These are phyloP conservation scores for Clarias fuscus DNA, from an alignment of 2,797 vertebrate genomes.

Conservation along the genomic window DNA sequence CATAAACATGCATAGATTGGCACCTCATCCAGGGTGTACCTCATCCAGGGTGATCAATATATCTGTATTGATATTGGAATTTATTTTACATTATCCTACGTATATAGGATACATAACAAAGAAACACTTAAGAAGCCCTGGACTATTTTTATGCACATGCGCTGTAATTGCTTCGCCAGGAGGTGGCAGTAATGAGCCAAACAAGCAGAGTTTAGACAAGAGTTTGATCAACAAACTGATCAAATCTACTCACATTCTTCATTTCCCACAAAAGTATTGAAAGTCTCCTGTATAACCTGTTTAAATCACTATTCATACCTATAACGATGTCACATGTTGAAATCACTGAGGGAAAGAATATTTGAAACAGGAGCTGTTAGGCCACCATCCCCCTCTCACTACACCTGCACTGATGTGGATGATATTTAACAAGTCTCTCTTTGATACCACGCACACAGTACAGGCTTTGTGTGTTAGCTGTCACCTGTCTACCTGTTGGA, in stretches of 20 bases:
- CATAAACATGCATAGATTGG: too few species aligned
- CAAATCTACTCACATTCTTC: background rate
- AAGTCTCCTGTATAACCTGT: background rate
- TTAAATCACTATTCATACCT: background rate
- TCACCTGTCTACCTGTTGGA: slow-evolving; percentile 48
- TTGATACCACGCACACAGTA: slow-evolving; percentile 76
- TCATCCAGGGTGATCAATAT: too few species aligned
- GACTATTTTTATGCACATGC: background rate
- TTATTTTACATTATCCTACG: background rate
- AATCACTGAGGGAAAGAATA: background rate
- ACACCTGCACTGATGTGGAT: slow-evolving; percentile 76
- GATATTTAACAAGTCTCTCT: slow-evolving; percentile 77
- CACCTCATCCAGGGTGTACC: too few species aligned
- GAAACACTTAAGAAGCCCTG: background rate
- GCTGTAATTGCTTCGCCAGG: slow-evolving; percentile 29
- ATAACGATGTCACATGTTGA: background rate
- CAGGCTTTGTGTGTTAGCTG: slow-evolving; percentile 68
- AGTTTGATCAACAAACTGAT: background rate
- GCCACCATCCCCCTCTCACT: slow-evolving; percentile 28
- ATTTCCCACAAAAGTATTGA: background rate
- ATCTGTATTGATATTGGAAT: background rate
- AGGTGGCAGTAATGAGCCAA: slow-evolving; percentile 46
- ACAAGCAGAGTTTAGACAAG: background rate
- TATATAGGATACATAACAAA: background rate
- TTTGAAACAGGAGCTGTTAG: slow-evolving; percentile 68